Conservation (phyloP, 2,888 invertebrate species). For the Mythimna pallens region DNA sequence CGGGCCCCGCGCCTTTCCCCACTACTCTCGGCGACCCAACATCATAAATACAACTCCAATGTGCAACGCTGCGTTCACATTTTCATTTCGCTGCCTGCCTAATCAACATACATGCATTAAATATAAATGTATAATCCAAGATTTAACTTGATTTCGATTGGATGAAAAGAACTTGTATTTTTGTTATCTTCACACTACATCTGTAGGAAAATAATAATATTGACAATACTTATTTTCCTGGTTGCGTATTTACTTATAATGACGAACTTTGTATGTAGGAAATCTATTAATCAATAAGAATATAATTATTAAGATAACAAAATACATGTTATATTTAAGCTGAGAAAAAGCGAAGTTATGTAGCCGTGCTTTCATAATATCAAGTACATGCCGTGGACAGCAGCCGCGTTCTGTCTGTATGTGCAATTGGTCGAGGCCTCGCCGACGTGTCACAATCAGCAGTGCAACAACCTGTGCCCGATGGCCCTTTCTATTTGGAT, state of each 20-base stretch:
- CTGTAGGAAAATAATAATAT: not conserved
- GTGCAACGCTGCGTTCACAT: conserved; percentile 66
- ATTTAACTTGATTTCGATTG: conserved; percentile 3
- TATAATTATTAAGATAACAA: not conserved
- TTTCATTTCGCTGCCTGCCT: conserved; percentile 43
- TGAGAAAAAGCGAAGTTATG: conserved; percentile 22
- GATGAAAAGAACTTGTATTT: not conserved
- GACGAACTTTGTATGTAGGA: conserved; percentile 1
- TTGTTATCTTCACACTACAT: not conserved
- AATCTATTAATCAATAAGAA: not conserved
- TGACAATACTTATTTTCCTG: conserved; percentile 6
- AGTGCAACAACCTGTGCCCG: conserved; percentile 56
- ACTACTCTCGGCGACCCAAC: conserved; percentile 57
- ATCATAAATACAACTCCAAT: conserved; percentile 57
- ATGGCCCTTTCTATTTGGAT: conserved; percentile 47
- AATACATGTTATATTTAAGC: conserved; percentile 5
- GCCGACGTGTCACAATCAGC: conserved; percentile 40
- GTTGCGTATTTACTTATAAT: conserved; percentile 12
- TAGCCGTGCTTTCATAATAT: conserved; percentile 38
- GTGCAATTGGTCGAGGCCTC: conserved; percentile 50
- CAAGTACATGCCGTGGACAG: conserved; percentile 16
- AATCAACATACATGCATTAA: conserved; percentile 21
- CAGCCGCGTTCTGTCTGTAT: conserved; percentile 21
- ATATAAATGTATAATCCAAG: conserved; percentile 22
- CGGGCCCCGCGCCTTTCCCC: conserved; percentile 68